Percentiles rank a stretch among this genome's conserved stretches.
phyloP scores from a whole-genome alignment of 2,888 invertebrate genomes.

The Folsomia candida region DNA sequence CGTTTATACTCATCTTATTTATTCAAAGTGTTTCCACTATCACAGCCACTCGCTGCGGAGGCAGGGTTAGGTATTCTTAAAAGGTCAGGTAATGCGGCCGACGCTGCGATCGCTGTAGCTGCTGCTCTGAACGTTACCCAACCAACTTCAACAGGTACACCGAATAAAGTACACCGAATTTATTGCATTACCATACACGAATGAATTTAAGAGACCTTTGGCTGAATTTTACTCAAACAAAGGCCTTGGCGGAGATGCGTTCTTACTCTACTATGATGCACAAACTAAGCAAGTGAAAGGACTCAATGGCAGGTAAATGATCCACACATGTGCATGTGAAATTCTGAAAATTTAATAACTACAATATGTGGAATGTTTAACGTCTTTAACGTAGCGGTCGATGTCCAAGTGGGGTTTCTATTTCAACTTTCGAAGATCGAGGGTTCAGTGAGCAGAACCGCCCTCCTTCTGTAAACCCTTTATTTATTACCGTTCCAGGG shows the following conservation, averaged over 20 bases:
- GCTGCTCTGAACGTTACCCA: slow-evolving; percentile 55
- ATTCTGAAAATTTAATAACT: neutral
- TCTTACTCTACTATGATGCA: slow-evolving; percentile 54
- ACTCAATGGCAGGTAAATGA: slow-evolving; percentile 53
- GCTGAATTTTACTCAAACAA: slow-evolving; percentile 2
- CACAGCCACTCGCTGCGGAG: slow-evolving; percentile 40
- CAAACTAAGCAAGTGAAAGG: slow-evolving; percentile 52
- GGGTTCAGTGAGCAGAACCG: slow-evolving; percentile 44
- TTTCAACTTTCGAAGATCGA: slow-evolving; percentile 34
- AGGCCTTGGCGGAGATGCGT: slow-evolving; percentile 55
- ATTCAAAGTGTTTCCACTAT: slow-evolving; percentile 6
- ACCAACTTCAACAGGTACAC: slow-evolving; percentile 54
- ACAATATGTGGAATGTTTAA: neutral
- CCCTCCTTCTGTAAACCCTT: slow-evolving; percentile 33
- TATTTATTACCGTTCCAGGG: slow-evolving; percentile 49
- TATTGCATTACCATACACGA: neutral
- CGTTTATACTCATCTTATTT: neutral
- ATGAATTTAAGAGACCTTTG: neutral
- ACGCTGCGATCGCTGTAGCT: slow-evolving; percentile 56
- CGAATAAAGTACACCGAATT: neutral
- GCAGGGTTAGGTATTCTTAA: slow-evolving; percentile 52
- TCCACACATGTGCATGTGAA: too few relatives aligned
- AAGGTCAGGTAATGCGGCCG: slow-evolving; percentile 56
- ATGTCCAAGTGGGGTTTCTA: slow-evolving; percentile 39
- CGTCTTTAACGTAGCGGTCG: slow-evolving; percentile 44